Base-by-base conservation (phyloP, 2,113 vertebrate species). In the Sinosuthora webbiana region DNA sequence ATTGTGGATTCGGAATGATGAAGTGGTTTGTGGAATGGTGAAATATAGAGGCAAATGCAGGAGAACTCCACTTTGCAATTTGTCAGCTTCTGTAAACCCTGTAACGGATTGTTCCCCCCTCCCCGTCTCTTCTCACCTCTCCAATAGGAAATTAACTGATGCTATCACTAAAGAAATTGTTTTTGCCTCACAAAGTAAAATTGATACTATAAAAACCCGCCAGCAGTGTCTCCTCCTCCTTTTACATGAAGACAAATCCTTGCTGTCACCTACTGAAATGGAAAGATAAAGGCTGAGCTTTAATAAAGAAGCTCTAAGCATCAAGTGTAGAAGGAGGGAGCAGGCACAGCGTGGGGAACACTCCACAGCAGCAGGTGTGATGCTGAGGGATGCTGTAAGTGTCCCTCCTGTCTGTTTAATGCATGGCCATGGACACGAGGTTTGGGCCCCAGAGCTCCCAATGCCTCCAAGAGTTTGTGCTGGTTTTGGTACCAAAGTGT, bases 71-170 rank as follows among this genome's bases (percentile, higher is more conserved):
- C 86, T 14, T 73, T 64, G 94, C 73, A 93, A 97, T 97, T 96
- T 97, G 96, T 97, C 97, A 97, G 94, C 82, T 75, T 95, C 97
- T 91, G 60, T 79, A 94, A 95, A 84, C 79, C 93, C 94, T 81
- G 68, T 86, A 94, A 95, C 75, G 45, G 94, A 94, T 90, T 96
- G 95, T 96, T 94, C 78, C 94, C 91, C 90, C 70, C 74, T 6
- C 73, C 8, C 68, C 9, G 39, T 79, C 21, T 37, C 93, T 78
- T 90, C 90, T 97, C 83, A 95, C 96, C 95, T 97, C 96, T 94
- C 97, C 96, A 94, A 93, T 96, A 98, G 97, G 97, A 98, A 98
- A 98, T 98, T 97, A 98, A 96, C 97, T 97, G 98, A 98, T 98
- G 96, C 84, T 98, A 98, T 98, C 97, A 9, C 97, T 94, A 91